phyloP scores from a whole-genome alignment of 2,797 vertebrate species.

The Arctocebus calabarensis region DNA sequence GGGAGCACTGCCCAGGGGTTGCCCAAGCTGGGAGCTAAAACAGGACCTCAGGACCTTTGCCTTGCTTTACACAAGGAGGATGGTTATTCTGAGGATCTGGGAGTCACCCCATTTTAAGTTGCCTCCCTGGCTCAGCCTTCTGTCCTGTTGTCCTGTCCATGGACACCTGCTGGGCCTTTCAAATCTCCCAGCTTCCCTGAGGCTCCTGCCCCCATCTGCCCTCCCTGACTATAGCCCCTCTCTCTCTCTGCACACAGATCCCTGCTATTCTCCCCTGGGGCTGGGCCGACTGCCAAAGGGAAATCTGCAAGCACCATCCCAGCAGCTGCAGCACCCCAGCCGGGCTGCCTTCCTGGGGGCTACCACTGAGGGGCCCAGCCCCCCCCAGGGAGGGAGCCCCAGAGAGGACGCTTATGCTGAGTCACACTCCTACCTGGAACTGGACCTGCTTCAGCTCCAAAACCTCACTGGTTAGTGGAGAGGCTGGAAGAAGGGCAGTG shows the following conservation, averaged over 20 bases:
- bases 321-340: slow-evolving; percentile 86
- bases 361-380: slow-evolving; percentile 77
- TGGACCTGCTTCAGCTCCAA: slow-evolving; percentile 89
- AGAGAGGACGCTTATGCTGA: slow-evolving; percentile 85
- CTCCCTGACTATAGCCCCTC: background rate
- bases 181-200: too few species aligned
- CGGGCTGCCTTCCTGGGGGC: slow-evolving; percentile 85
- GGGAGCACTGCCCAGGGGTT: accelerated
- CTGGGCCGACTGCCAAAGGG: slow-evolving; percentile 87
- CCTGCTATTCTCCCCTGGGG: slow-evolving; percentile 91
- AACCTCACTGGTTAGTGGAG: slow-evolving; percentile 92
- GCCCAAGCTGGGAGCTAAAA: background rate
- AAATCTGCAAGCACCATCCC: slow-evolving; percentile 89
- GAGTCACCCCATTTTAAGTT: background rate
- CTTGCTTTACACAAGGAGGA: background rate
- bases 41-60: accelerated
- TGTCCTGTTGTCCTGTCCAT: background rate
- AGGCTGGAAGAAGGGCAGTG: background rate
- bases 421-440: slow-evolving; percentile 89
- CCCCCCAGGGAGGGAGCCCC: slow-evolving; percentile 91
- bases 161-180: background rate
- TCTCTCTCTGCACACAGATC: slow-evolving; percentile 84
- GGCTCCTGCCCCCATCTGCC: background rate
- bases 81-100: background rate
- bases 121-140: background rate